A percentile compares a stretch with the other conserved stretches of the same genome.
phyloP scores from a whole-genome alignment of 2,113 vertebrate genomes.

The Uropsilus gracilis region DNA sequence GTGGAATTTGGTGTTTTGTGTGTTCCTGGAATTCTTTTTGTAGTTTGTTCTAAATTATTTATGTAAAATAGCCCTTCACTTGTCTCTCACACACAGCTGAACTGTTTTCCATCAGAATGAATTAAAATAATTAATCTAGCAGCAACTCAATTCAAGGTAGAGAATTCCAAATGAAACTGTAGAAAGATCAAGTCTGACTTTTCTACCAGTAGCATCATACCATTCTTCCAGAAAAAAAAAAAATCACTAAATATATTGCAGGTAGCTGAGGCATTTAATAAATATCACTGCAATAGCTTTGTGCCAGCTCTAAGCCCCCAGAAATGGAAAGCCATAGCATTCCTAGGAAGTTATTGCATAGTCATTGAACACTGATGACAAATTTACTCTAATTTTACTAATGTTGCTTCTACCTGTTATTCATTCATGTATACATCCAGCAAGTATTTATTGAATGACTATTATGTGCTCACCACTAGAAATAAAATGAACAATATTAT shows the following conservation, averaged over 20 bases:
- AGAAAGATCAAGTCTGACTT: neutral
- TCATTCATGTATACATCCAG: neutral
- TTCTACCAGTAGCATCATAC: neutral
- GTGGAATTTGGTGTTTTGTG: neutral
- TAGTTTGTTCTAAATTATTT: neutral
- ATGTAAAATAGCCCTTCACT: neutral
- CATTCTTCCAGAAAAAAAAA: neutral
- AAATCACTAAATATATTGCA: neutral
- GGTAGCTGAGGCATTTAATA: neutral
- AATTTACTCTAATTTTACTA: neutral
- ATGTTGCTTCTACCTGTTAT: neutral
- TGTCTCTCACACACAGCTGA: neutral
- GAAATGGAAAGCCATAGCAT: neutral
- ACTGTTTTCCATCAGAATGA: neutral
- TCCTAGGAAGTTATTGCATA: neutral
- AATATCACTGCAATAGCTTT: neutral
- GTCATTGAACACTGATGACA: neutral
- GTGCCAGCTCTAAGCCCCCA: neutral
- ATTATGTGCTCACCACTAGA: neutral
- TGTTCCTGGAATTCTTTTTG: neutral
- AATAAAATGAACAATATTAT: neutral
- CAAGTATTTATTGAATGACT: neutral
- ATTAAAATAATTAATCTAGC: neutral
- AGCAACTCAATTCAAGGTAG: neutral
- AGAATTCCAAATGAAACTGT: neutral